Percentiles rank a stretch among this genome's conserved stretches.
Evolutionary conservation across 2,797 vertebrate genomes (phyloP).

Genomic region (Enteromius anoplus): DNA sequence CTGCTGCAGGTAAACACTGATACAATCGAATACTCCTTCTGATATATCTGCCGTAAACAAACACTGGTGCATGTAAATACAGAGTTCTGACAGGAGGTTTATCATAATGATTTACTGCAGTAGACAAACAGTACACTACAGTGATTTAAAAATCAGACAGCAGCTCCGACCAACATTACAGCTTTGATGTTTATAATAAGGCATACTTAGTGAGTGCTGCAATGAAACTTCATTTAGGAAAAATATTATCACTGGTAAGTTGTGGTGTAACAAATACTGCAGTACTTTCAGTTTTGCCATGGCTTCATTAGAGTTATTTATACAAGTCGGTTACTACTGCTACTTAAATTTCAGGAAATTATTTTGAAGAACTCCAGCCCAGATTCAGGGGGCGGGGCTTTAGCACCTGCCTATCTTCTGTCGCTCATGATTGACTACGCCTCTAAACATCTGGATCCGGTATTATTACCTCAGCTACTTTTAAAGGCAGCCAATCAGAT

Average conservation of each 20-base stretch:
- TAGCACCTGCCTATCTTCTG: slow-evolving; percentile 89
- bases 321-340: slow-evolving; percentile 14
- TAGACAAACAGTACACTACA: neutral
- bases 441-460: slow-evolving; percentile 86
- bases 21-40: slow-evolving; percentile 8
- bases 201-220: slow-evolving; percentile 18
- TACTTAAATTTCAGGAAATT: slow-evolving; percentile 79
- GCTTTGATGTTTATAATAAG: neutral
- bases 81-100: slow-evolving; percentile 19
- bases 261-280: slow-evolving; percentile 26
- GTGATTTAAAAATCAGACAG: slow-evolving; percentile 3
- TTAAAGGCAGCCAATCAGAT: slow-evolving; percentile 88
- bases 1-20: slow-evolving; percentile 78
- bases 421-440: slow-evolving; percentile 91
- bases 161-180: slow-evolving; percentile 1
- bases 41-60: slow-evolving; percentile 33
- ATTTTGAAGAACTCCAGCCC: slow-evolving; percentile 83
- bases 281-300: slow-evolving; percentile 1
- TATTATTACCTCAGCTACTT: slow-evolving; percentile 85
- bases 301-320: slow-evolving; percentile 24
- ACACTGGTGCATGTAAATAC: slow-evolving; percentile 24
- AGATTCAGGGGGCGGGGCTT: slow-evolving; percentile 73
- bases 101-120: slow-evolving; percentile 20
- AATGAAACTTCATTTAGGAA: slow-evolving; percentile 25
- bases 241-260: slow-evolving; percentile 9